These are phyloP conservation scores for Hydra vulgaris DNA, from an alignment of 30 jellyfish, hydroid and myxozoan genomes.

Conservation along the genomic window DNA sequence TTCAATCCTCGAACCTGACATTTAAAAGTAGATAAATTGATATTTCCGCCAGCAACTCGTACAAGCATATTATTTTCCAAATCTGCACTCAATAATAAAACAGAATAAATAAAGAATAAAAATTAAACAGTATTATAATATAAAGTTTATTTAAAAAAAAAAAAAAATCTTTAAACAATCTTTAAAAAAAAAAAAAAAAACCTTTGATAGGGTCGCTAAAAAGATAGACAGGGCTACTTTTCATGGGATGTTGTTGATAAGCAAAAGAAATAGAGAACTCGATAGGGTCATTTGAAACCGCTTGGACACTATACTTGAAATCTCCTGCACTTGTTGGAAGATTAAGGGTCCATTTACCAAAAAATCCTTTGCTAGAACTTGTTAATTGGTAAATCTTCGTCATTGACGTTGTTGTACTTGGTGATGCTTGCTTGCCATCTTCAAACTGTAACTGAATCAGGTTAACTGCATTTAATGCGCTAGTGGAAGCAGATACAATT, in stretches of 20 bases:
- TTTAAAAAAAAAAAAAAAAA: too few relatives aligned
- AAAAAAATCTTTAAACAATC: neutral
- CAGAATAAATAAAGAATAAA: too few relatives aligned
- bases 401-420: neutral
- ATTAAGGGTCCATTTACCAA: neutral
- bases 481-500: neutral
- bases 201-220: constrained; percentile 5
- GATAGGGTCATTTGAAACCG: neutral
- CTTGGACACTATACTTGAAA: neutral
- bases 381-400: neutral
- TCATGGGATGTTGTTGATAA: neutral
- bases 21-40: neutral
- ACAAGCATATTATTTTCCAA: neutral
- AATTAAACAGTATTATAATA: too few relatives aligned
- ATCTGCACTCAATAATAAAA: neutral
- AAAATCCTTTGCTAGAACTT: neutral
- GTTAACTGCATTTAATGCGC: neutral
- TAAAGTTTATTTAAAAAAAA: too few relatives aligned
- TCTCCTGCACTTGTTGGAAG: neutral
- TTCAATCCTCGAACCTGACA: neutral
- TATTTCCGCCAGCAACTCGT: neutral
- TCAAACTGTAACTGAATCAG: neutral
- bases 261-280: neutral
- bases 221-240: neutral
- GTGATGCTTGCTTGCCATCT: neutral